Conservation (phyloP, 2,113 vertebrate genomes). For the Barnardius zonarius region DNA sequence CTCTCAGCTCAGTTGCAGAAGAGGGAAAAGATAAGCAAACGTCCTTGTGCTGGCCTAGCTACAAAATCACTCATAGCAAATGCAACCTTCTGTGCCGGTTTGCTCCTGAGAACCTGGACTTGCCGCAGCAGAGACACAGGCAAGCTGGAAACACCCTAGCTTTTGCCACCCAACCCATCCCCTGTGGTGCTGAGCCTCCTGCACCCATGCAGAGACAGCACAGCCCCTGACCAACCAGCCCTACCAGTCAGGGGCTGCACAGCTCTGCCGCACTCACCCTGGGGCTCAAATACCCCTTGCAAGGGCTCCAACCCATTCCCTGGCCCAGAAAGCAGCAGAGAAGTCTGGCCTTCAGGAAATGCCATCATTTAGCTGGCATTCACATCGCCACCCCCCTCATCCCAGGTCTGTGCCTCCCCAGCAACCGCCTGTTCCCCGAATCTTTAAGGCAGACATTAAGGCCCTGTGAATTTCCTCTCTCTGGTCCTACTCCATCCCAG, state of each 20-base stretch:
- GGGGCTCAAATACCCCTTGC: fast-evolving
- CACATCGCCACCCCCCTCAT: not conserved
- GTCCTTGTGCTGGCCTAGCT: constrained; percentile 20
- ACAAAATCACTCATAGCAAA: constrained; percentile 52
- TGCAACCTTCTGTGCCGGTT: constrained; percentile 29
- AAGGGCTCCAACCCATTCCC: not conserved
- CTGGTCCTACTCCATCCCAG: not conserved
- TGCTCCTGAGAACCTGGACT: constrained; percentile 11
- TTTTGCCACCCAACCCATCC: not conserved
- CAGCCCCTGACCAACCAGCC: not conserved
- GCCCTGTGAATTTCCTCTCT: not conserved
- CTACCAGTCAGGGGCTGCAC: not conserved
- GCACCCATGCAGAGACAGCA: not conserved
- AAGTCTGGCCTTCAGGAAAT: not conserved
- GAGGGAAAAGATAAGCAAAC: constrained; percentile 14
- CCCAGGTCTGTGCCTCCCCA: not conserved
- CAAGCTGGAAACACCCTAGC: not conserved
- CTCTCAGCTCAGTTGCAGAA: constrained; percentile 25
- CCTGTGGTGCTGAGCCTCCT: not conserved
- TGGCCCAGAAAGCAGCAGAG: not conserved
- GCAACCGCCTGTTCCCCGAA: not conserved
- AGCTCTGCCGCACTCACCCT: not conserved
- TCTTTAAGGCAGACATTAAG: not conserved
- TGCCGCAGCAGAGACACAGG: not conserved
- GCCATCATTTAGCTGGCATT: not conserved